phyloP scores from a whole-genome alignment of 2,888 invertebrate species.

The Agriotes lineatus region DNA sequence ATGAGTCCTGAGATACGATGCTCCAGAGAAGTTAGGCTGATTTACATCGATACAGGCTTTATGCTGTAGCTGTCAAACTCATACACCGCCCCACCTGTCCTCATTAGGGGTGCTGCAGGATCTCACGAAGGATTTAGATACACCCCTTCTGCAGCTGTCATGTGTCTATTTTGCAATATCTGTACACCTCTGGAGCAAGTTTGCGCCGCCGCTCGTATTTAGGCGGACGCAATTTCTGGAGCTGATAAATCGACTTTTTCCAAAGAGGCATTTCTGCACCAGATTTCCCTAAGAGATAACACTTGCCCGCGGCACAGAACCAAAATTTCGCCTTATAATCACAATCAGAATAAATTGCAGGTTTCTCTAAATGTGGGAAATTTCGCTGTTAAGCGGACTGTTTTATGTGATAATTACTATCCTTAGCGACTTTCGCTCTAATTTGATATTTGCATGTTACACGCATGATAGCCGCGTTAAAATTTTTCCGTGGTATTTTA shows the following conservation, averaged over 20 bases:
- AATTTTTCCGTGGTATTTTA: background rate
- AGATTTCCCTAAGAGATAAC: background rate
- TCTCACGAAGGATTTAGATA: slow-evolving; percentile 22
- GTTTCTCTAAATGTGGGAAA: slow-evolving; percentile 45
- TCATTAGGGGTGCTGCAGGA: slow-evolving; percentile 35
- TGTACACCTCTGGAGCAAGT: background rate
- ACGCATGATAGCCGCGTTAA: slow-evolving; percentile 27
- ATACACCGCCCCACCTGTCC: slow-evolving; percentile 50
- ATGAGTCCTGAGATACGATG: slow-evolving; percentile 44
- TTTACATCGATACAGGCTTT: slow-evolving; percentile 52
- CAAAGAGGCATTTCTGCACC: background rate
- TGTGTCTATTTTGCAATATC: slow-evolving; percentile 18
- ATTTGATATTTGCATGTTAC: slow-evolving; percentile 40
- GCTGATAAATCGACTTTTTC: too few species aligned
- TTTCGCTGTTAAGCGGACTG: slow-evolving; percentile 45
- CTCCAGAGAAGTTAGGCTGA: slow-evolving; percentile 40
- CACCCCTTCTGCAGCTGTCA: slow-evolving; percentile 28
- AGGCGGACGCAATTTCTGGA: too few species aligned
- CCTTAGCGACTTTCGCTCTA: slow-evolving; percentile 27
- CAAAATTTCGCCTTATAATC: background rate
- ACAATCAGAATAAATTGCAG: slow-evolving; percentile 1
- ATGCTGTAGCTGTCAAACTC: slow-evolving; percentile 50
- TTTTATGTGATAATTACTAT: slow-evolving; percentile 45
- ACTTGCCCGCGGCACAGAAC: background rate
- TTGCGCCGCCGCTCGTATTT: too few species aligned